Conservation (phyloP, 2,888 invertebrate species). For the Stegophylla sp. region DNA sequence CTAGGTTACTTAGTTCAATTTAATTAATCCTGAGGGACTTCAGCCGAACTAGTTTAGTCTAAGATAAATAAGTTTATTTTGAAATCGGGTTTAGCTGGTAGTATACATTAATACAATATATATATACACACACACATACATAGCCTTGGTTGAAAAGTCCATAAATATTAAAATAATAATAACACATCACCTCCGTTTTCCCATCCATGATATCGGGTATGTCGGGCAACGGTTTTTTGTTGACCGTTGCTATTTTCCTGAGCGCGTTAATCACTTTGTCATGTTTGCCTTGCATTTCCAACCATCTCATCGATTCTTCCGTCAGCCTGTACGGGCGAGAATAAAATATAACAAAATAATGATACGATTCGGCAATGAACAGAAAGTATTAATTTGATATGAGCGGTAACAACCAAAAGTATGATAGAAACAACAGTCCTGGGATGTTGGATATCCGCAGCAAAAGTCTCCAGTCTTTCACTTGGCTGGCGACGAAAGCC, state of each 20-base stretch:
- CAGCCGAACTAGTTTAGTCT: no score
- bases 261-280: constrained; percentile 42
- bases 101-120: no score
- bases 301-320: constrained; percentile 59
- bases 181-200: background rate
- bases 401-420: constrained; percentile 27
- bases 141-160: no score
- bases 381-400: no score
- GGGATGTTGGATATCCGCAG: constrained; percentile 30
- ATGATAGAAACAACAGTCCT: constrained; percentile 53
- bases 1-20: no score
- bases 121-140: no score
- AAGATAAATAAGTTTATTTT: no score
- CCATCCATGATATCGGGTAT: background rate
- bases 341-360: background rate
- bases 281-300: constrained; percentile 56
- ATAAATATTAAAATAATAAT: no score
- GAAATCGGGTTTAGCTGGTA: no score
- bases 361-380: no score
- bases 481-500: constrained; percentile 16
- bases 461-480: constrained; percentile 51
- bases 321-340: constrained; percentile 15
- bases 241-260: constrained; percentile 47
- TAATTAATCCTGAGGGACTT: no score
- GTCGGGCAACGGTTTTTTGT: constrained; percentile 37